These are phyloP conservation scores for Malaclemys terrapin DNA, from an alignment of 2,113 vertebrate species.

Conservation along the genomic window DNA sequence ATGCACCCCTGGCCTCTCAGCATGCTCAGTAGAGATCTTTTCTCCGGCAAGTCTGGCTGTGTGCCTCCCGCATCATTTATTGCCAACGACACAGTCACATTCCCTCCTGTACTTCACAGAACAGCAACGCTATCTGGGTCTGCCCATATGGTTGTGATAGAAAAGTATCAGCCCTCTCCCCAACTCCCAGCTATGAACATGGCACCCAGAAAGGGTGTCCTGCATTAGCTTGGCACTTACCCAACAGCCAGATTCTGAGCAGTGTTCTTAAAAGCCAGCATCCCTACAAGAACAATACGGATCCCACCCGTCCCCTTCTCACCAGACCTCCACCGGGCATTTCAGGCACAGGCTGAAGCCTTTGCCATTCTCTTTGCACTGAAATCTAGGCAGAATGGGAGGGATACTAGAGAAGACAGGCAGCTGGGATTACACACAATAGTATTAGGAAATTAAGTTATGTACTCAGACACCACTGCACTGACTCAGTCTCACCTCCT, in stretches of 20 bases:
- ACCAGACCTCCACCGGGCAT: fast-evolving
- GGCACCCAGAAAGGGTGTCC: neutral
- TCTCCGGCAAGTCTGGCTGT: neutral
- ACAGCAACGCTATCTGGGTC: neutral
- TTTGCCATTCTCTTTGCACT: fast-evolving
- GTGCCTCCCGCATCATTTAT: neutral
- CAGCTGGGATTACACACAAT: neutral
- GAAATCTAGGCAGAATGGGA: neutral
- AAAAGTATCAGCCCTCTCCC: neutral
- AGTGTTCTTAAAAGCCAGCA: neutral
- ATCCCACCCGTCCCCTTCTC: fast-evolving
- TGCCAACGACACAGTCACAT: neutral
- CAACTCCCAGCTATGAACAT: neutral
- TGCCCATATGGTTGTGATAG: neutral
- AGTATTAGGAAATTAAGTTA: neutral
- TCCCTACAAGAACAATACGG: neutral
- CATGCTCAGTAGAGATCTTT: neutral
- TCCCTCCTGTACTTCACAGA: neutral
- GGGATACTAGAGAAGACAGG: neutral
- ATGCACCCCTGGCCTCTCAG: neutral
- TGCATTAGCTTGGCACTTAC: neutral
- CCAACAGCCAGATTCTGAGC: fast-evolving
- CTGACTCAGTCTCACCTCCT: neutral
- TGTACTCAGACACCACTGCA: conserved; percentile 46
- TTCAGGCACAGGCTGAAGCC: fast-evolving